Evolutionary conservation across 2,113 vertebrate species (phyloP).

Genomic region (Nesoenas mayeri): DNA sequence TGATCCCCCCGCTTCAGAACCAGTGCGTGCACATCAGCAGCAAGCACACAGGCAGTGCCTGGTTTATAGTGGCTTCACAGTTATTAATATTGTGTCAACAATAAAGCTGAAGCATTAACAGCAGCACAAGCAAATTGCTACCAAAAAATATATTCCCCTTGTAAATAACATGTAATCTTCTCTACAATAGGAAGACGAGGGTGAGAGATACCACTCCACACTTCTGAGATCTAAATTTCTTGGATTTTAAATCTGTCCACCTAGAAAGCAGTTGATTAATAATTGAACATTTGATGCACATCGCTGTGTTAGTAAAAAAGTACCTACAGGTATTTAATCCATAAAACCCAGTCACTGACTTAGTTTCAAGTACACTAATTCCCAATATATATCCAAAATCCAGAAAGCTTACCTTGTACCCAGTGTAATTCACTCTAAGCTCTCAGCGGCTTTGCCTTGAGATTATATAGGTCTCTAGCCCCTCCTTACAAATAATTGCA

Average conservation of each 20-base stretch:
- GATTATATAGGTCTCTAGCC: not conserved
- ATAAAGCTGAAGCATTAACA: not conserved
- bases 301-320: not conserved
- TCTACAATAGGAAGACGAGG: not conserved
- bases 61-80: not conserved
- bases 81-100: accelerated
- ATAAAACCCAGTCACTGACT: not conserved
- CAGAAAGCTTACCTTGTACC: not conserved
- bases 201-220: not conserved
- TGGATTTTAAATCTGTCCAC: not conserved
- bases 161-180: not conserved
- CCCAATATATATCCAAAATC: not conserved
- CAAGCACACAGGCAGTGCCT: not conserved
- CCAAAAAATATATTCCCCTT: not conserved
- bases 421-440: accelerated
- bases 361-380: not conserved
- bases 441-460: not conserved
- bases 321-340: not conserved
- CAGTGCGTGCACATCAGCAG: accelerated
- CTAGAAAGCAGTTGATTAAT: not conserved
- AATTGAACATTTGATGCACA: not conserved
- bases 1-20: not conserved
- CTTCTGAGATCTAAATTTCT: not conserved
- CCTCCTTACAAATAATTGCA: not conserved
- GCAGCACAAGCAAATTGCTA: not conserved